Evolutionary conservation across 2,888 invertebrate genomes (phyloP).

Genomic region (Lypha dubia): DNA sequence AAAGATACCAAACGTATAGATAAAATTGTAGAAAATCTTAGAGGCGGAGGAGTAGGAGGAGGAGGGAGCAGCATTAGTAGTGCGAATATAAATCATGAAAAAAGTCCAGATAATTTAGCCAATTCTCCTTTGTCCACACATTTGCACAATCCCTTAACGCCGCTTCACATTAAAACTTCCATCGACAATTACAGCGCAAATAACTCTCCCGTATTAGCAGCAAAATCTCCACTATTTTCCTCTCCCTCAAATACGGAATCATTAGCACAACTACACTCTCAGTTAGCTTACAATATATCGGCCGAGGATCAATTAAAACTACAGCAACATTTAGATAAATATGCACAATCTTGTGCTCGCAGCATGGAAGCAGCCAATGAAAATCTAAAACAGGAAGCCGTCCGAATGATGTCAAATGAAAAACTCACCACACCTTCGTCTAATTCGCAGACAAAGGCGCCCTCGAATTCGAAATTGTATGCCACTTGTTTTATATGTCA

Average conservation of each 20-base stretch:
- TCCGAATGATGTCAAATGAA: conserved; percentile 55
- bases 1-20: conserved; percentile 83
- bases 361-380: conserved; percentile 71
- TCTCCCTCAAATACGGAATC: conserved; percentile 47
- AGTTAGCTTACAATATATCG: conserved; percentile 64
- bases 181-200: conserved; percentile 54
- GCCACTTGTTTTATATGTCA: conserved; percentile 93
- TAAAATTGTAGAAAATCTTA: conserved; percentile 83
- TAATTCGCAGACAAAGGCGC: conserved; percentile 77
- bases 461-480: conserved; percentile 85
- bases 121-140: conserved; percentile 47
- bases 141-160: conserved; percentile 74
- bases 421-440: conserved; percentile 49
- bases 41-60: conserved; percentile 74
- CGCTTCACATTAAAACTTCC: conserved; percentile 64
- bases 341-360: conserved; percentile 77
- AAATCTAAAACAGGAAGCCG: conserved; percentile 62
- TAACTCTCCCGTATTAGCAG: conserved; percentile 37
- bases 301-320: conserved; percentile 72
- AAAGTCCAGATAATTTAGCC: conserved; percentile 72
- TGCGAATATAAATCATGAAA: conserved; percentile 11
- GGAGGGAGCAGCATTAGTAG: conserved; percentile 66
- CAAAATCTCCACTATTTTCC: conserved; percentile 60
- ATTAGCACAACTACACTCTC: conserved; percentile 44
- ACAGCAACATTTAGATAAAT: conserved; percentile 77